Evolutionary conservation across 2,113 vertebrate species (phyloP), one percentile per base, ranked within the genome.

Genomic region (Isurus oxyrinchus): DNA sequence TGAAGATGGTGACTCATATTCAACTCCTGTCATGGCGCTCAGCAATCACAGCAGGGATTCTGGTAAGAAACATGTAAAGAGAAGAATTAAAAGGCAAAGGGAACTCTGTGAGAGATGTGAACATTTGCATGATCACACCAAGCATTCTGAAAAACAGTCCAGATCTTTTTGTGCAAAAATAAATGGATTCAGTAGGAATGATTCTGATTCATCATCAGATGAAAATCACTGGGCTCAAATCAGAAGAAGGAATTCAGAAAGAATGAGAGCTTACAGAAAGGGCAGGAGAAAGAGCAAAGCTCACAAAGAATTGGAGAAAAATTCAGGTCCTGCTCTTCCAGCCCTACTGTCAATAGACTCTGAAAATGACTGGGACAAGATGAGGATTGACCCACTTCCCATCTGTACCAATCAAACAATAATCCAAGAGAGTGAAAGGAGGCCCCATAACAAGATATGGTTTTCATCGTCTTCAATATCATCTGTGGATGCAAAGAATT

Each of bases 181-280:
- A 97, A 98, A 97, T 11, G 96, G 97, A 5, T 96, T 96, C 5
- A 96, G 53, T 6, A 96, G 95, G 0, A 96, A 96, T 72, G 7
- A 97, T 96, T 96, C 98, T 0, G 98, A 98, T 5, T 98, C 98
- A 16, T 98, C 98, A 59, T 97, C 97, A 0, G 98, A 98, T 69
- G 99, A 99, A 21, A 98, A 97, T 90, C 98, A 98, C 44, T 98
- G 98, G 97, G 98, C 98, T 87, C 97, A 98, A 97, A 96, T 97
- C 96, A 98, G 98, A 96, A 98, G 98, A 96, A 99, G 97, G 98
- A 98, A 97, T 11, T 98, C 98, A 96, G 98, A 98, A 97, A 99
- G 98, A 96, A 98, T 98, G 97, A 97, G 97, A 96, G 96, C 97
- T 90, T 96, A 97, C n/a, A 97, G 97, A 94, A 98, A 98, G 96